phyloP scores from a whole-genome alignment of 2,888 invertebrate genomes.

The Lepeophtheirus nordmannii region DNA sequence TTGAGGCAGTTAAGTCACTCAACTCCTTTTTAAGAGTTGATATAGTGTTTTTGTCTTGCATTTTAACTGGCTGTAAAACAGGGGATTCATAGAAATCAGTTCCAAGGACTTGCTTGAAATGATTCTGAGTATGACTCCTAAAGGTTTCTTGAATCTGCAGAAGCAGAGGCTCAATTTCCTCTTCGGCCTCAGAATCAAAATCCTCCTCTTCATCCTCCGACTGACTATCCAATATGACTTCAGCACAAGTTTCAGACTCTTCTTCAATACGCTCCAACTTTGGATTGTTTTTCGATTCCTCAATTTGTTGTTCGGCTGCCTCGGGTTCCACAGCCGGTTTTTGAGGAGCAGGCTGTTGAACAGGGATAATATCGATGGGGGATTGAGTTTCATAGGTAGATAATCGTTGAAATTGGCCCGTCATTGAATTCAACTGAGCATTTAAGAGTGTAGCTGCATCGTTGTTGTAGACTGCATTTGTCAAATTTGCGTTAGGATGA shows the following conservation, averaged over 20 bases:
- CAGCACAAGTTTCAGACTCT: not conserved
- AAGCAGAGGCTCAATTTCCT: not conserved
- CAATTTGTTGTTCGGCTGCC: not conserved
- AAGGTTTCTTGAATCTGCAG: not conserved
- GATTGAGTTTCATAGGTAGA: not conserved
- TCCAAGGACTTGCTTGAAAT: not conserved
- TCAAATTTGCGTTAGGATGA: not conserved
- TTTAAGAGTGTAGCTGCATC: not conserved
- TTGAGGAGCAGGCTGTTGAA: not conserved
- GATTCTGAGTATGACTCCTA: not conserved
- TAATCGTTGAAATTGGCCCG: not conserved
- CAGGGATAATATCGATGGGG: not conserved
- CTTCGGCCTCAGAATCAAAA: not conserved
- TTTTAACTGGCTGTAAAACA: no score
- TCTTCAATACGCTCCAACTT: conserved; percentile 2
- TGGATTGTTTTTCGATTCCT: not conserved
- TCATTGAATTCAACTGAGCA: not conserved
- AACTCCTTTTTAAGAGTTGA: not conserved
- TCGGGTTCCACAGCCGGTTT: not conserved
- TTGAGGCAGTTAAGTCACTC: not conserved
- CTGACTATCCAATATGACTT: not conserved
- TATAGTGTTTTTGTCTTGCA: not conserved
- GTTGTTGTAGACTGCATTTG: not conserved
- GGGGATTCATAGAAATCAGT: not conserved
- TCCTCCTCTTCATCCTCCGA: not conserved